Base-by-base conservation (phyloP, 2,113 vertebrate species). In the Erythrocercus mccallii region DNA sequence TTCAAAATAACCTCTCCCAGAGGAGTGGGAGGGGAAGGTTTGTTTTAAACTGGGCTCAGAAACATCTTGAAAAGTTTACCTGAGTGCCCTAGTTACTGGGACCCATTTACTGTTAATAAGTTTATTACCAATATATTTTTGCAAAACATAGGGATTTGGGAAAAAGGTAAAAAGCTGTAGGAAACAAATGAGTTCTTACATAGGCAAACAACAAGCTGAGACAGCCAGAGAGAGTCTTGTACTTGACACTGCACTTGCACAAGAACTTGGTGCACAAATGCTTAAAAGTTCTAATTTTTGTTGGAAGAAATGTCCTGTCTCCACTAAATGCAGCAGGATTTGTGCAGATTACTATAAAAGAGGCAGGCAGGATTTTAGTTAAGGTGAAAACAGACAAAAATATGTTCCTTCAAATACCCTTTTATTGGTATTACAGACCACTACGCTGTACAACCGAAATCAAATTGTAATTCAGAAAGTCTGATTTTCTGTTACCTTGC, bases 1-100 rank as follows among this genome's bases (percentile, higher is more conserved):
- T 90, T 92, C 92, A 83, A 94, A 96, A 96, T 94, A 94, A 73
- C 64, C 24, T 90, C 50, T 94, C 82, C 86, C 51, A 4, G 47
- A 90, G 76, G 94, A 82, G 38, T 37, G n/a, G 50, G 44, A 64
- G 58, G 48, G 18, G 61, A 64, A 82, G 33, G 54, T 31, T 83
- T 86, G 50, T 90, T 81, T 93, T 93, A 92, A 95, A 86, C 68
- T 58, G 51, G 33, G 15, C 53, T 82, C 33, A 81, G 94, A 90
- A 93, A 81, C 27, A 73, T 64, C 21, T 35, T 86, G 47, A 86
- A 62, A 87, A 83, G 30, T 81, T 73, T 90, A 71, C 61, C 68
- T 62, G 51, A 51, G 30, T 86, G 76, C 21, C 82, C 88, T 88
- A 73, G 12, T 91, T 95, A 62, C 30, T 73, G 42, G 74, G 62